Evolutionary conservation across 2,888 invertebrate genomes (phyloP), one percentile per base, ranked within the genome.

Genomic region (Agrypnus murinus): DNA sequence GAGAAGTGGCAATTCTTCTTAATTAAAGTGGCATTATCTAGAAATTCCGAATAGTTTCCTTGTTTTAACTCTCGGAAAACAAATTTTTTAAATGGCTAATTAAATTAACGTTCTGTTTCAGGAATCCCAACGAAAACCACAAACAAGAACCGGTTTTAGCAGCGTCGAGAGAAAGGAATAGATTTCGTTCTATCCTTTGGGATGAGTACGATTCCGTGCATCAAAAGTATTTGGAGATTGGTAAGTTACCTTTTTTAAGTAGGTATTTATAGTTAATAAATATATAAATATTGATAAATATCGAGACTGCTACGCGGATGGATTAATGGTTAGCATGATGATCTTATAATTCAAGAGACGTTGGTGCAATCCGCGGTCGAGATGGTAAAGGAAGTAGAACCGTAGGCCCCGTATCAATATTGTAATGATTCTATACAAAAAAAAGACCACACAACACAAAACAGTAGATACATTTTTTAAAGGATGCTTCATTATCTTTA

Each of bases 211-310:
- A 96, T 84, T 93, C 94, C 0, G 92, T 95, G 73, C 95, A 96
- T 87, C 96, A 97, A 83, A 96, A 96, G 84, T 97, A 96, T 86
- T 88, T 97, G 81, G 95, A 95, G 90, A 95, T 96, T 83, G 94
- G 96, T 96, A 86, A 91, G 91, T 84, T 31, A 8, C 7, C 36
- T 36, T 36, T 36, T 8, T 8, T 36, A 36, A 36, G 9, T 8
- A 36, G n/a, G n/a, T n/a, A n/a, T n/a, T n/a, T n/a, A n/a, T n/a
- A n/a, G n/a, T n/a, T n/a, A n/a, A n/a, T n/a, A n/a, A n/a, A n/a
- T n/a, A n/a, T n/a, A n/a, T n/a, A n/a, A n/a, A n/a, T n/a, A n/a
- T n/a, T n/a, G n/a, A n/a, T n/a, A n/a, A n/a, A n/a, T n/a, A n/a
- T n/a, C n/a, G n/a, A n/a, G n/a, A n/a, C n/a, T n/a, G n/a, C n/a